Conservation (phyloP, 1,140 invertebrate species). For the Nymphalis io region DNA sequence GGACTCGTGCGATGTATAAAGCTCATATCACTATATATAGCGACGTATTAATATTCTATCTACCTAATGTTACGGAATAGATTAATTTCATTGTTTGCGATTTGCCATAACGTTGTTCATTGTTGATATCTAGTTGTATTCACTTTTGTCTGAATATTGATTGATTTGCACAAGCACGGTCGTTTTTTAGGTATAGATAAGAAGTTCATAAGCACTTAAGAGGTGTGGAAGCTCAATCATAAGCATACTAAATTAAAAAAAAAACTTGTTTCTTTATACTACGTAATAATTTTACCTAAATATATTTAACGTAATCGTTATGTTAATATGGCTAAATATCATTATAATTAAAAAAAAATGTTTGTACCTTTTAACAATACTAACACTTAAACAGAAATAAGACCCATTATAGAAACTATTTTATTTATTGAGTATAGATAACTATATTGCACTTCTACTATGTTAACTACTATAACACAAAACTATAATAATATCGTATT, state of each 20-base stretch:
- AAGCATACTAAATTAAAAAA: conserved; percentile 23
- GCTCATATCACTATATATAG: conserved; percentile 63
- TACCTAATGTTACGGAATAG: conserved; percentile 62
- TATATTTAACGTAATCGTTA: conserved; percentile 32
- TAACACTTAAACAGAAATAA: not conserved
- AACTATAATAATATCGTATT: conserved; percentile 56
- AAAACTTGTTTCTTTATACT: conserved; percentile 37
- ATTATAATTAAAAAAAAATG: not conserved
- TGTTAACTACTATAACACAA: conserved; percentile 50
- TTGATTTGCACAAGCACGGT: conserved; percentile 71
- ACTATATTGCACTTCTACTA: conserved; percentile 40
- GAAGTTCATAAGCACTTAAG: conserved; percentile 51
- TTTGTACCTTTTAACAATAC: not conserved
- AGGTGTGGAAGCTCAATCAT: conserved; percentile 72
- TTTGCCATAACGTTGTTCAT: conserved; percentile 76
- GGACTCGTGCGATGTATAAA: conserved; percentile 52
- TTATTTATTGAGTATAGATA: conserved; percentile 37
- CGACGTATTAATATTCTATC: conserved; percentile 55
- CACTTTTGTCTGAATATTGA: conserved; percentile 51
- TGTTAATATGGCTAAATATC: conserved; percentile 27
- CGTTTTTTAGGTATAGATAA: conserved; percentile 60
- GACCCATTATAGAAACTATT: conserved; percentile 11
- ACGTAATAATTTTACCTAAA: conserved; percentile 37
- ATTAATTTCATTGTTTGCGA: conserved; percentile 63
- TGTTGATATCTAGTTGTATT: conserved; percentile 69